Evolutionary conservation across 2,888 invertebrate genomes (phyloP).

Genomic region (Troides aeacus): DNA sequence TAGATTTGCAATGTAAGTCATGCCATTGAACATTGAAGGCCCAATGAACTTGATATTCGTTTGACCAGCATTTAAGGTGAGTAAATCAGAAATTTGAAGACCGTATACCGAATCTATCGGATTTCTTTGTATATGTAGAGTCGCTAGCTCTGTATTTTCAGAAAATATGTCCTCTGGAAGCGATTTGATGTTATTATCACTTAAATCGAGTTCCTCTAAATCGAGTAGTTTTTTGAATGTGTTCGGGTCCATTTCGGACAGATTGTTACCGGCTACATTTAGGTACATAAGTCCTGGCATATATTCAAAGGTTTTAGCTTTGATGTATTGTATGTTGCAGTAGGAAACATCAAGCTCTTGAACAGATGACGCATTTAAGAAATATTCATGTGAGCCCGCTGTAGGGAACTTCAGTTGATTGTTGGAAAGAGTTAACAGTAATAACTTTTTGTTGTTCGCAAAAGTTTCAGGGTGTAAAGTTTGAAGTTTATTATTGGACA

Average conservation of each 20-base stretch:
- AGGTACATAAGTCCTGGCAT: slow-evolving; percentile 84
- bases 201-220: slow-evolving; percentile 86
- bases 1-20: slow-evolving; percentile 82
- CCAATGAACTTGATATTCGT: slow-evolving; percentile 84
- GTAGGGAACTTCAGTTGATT: slow-evolving; percentile 81
- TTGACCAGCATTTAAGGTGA: slow-evolving; percentile 84
- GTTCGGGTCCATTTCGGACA: slow-evolving; percentile 80
- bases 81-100: slow-evolving; percentile 81
- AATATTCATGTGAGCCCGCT: slow-evolving; percentile 65
- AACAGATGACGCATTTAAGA: slow-evolving; percentile 81
- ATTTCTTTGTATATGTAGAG: slow-evolving; percentile 85
- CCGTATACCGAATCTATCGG: slow-evolving; percentile 82
- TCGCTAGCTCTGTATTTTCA: slow-evolving; percentile 83
- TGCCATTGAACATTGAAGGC: slow-evolving; percentile 82
- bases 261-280: slow-evolving; percentile 84
- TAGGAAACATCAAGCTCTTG: slow-evolving; percentile 86
- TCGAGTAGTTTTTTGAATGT: slow-evolving; percentile 82
- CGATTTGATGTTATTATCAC: slow-evolving; percentile 83
- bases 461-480: slow-evolving; percentile 86
- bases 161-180: slow-evolving; percentile 83
- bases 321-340: slow-evolving; percentile 83
- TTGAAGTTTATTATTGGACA: slow-evolving; percentile 84
- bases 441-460: slow-evolving; percentile 82
- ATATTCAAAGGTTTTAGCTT: slow-evolving; percentile 82
- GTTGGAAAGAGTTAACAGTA: slow-evolving; percentile 83